Evolutionary conservation across 2,113 vertebrate species (phyloP).

Genomic region (Orthonyx spaldingii): DNA sequence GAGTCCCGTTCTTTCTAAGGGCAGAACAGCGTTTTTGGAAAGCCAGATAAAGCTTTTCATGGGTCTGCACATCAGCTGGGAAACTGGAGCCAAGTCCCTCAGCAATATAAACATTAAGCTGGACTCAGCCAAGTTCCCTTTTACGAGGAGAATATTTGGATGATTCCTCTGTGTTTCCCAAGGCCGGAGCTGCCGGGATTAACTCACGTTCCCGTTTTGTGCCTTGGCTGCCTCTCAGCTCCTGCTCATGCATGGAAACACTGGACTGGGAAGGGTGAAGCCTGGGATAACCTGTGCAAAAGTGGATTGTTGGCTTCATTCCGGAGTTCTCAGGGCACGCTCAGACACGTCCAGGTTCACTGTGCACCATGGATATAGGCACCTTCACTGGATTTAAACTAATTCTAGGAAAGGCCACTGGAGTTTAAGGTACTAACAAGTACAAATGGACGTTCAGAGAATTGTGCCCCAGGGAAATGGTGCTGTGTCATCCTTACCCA

Average conservation of each 20-base stretch:
- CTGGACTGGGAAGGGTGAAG: neutral
- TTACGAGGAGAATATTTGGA: neutral
- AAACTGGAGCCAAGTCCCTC: neutral
- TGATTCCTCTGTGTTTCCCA: neutral
- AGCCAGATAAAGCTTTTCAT: neutral
- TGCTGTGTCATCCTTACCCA: neutral
- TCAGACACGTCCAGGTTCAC: neutral
- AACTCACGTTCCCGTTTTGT: neutral
- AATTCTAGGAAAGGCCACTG: neutral
- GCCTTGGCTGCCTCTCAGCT: neutral
- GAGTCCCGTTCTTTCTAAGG: neutral
- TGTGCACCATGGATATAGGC: accelerated
- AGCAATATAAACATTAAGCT: neutral
- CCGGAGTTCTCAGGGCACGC: accelerated
- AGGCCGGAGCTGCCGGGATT: neutral
- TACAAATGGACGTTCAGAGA: neutral
- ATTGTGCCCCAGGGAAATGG: neutral
- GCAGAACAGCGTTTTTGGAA: neutral
- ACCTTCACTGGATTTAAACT: neutral
- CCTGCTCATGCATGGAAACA: neutral
- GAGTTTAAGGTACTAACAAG: neutral
- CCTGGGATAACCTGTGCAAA: neutral
- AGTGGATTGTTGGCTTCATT: neutral
- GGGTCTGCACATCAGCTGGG: neutral
- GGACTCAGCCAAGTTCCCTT: neutral